Base-by-base conservation (phyloP, 1,140 invertebrate species). In the Tribolium castaneum region DNA sequence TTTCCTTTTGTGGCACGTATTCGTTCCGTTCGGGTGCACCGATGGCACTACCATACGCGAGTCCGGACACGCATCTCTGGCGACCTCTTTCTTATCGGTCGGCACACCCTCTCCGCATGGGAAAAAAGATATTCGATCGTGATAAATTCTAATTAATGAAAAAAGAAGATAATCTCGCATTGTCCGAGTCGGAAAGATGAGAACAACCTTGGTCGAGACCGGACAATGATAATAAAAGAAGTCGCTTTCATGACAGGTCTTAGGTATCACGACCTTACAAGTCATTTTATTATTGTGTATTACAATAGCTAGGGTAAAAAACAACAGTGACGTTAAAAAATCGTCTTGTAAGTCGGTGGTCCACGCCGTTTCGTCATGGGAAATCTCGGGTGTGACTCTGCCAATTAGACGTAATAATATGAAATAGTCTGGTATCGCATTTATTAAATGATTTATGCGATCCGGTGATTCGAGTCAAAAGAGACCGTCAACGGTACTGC, bases 41-140 rank as follows among this genome's bases (percentile, higher is more conserved):
- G 14, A 22, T 56, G 52, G 52, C 52, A 16, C 10, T 50, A n/a
- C 49, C 13, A 12, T 50, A 6, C 49, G 49, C 49, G 12, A 30
- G 10, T 19, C 22, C 14, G 22, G 19, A 59, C 13, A 59, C 19
- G 54, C 22, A 22, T 30, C 25, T 30, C 14, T 45, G 5, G 14
- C n/a, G 52, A 56, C 52, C 52, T 56, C 52, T 56, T 56, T 19
- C 54, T 59, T 59, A 59, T 59, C 54, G 54, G 54, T 59, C 54
- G 54, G 10, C 54, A 30, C 54, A 59, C 54, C 54, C 54, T 59
- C 39, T 45, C 25, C 25, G 25, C 25, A 45, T 45, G 39, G 39
- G 39, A 45, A n/a, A 45, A 45, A 45, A 45, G 39, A 45, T 45
- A 45, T 45, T 45, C n/a, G 39, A 45, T 45, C 39, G 39, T n/a